Conservation (phyloP, 2,797 vertebrate species). For the Microctenopoma lineatum region DNA sequence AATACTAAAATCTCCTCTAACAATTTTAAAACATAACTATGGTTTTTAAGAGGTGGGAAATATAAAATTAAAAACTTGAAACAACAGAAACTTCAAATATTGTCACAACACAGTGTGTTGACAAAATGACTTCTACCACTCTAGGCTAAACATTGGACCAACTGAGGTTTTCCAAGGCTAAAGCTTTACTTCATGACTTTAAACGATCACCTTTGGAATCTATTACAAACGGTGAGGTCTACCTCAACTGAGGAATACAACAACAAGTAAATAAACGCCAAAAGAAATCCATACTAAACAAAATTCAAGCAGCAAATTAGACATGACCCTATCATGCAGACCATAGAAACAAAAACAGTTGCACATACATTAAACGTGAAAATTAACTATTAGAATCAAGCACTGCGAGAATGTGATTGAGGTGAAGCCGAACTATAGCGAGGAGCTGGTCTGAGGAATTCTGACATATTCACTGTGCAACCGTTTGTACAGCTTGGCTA, state of each 20-base stretch:
- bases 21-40: constrained; percentile 42
- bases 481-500: constrained; percentile 82
- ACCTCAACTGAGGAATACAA: constrained; percentile 59
- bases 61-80: constrained; percentile 45
- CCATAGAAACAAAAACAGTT: constrained; percentile 72
- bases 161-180: constrained; percentile 59
- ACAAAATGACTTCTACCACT: constrained; percentile 44
- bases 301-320: constrained; percentile 87
- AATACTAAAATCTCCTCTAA: constrained; percentile 39
- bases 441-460: constrained; percentile 59
- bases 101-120: constrained; percentile 48
- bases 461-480: constrained; percentile 64
- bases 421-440: constrained; percentile 81
- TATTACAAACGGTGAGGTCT: constrained; percentile 55
- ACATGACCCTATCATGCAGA: constrained; percentile 83
- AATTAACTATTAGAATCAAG: constrained; percentile 84
- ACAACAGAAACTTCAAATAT: constrained; percentile 41
- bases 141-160: constrained; percentile 60
- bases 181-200: constrained; percentile 55
- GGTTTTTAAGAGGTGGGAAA: constrained; percentile 36
- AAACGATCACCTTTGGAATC: constrained; percentile 71
- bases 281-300: constrained; percentile 41
- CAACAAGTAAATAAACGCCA: constrained; percentile 38
- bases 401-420: constrained; percentile 83
- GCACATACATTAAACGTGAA: constrained; percentile 78